Percentiles rank a stretch among this genome's conserved stretches.
Evolutionary conservation across 2,797 vertebrate genomes (phyloP).

Genomic region (Labeo calbasu): DNA sequence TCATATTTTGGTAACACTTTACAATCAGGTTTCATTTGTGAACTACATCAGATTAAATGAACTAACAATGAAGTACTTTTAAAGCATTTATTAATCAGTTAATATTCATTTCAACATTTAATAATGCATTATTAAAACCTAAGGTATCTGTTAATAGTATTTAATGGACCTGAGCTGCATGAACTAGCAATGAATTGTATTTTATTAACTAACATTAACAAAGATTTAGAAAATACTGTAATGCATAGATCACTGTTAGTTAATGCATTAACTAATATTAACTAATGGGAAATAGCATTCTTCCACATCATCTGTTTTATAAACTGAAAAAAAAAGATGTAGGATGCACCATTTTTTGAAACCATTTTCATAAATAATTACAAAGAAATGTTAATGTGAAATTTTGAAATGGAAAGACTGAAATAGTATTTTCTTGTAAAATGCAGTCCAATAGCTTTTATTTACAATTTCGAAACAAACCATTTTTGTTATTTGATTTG

Average conservation of each 20-base stretch:
- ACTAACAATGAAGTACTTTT: not conserved
- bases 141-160: not conserved
- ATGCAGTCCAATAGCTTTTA: not conserved
- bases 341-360: not conserved
- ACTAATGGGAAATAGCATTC: not conserved
- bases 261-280: not conserved
- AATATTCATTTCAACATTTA: not conserved
- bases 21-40: not conserved
- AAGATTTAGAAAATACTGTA: not conserved
- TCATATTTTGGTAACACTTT: not conserved
- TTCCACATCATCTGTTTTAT: slow-evolving; percentile 12
- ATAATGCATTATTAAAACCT: not conserved
- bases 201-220: not conserved
- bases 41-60: not conserved
- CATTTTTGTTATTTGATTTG: not conserved
- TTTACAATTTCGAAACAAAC: not conserved
- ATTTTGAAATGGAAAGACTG: not conserved
- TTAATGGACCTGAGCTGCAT: not conserved
- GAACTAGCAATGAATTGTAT: not conserved
- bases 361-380: not conserved
- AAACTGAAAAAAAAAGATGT: not conserved
- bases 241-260: not conserved
- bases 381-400: not conserved
- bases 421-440: not conserved
- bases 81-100: not conserved